Evolutionary conservation across 2,113 vertebrate species (phyloP), one percentile per base, ranked within the genome.

Genomic region (Cyprinus carpio): DNA sequence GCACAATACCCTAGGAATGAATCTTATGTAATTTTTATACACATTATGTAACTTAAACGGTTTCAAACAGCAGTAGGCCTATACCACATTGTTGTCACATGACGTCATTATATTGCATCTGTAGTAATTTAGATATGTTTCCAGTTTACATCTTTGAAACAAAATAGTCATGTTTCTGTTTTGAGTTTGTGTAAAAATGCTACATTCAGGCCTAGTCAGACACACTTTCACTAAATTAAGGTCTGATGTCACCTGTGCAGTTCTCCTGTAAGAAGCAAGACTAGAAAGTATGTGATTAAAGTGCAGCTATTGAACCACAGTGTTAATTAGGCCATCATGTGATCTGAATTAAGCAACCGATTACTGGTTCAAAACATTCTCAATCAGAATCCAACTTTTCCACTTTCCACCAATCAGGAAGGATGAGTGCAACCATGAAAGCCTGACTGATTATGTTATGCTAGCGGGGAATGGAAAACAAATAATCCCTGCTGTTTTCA

Each of bases 401-500:
- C 25, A 43, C 12, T n/a, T 37, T 64, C 40, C 40, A 80, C 56
- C 37, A 80, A 64, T 27, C 34, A 64, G 58, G 58, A 46, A 69
- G 62, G 62, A 69, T 40, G 62, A 46, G 78, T 29, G 60, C n/a
- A 49, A 81, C 9, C 60, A 64, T 81, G 58, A 54, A 60, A 81
- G 31, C 40, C 16, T 69, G 60, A 3, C 16, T 81, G 40, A 81
- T 81, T 65, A 31, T 82, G 43, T 65, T 43, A 23, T 67, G 58
- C 25, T 34, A 29, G 80, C 49, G 20, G 12, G 49, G 8, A 72
- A 71, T 72, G 13, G 67, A 82, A 82, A 71, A 82, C 67, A 82
- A 82, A 72, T 27, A 58, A 72, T 37, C 43, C 64, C 69, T 78
- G 23, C 46, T 65, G 60, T 86, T 74, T 86, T 81, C 69, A 51